Base-by-base conservation (phyloP, 2,888 invertebrate genomes). In the Xylota segnis region DNA sequence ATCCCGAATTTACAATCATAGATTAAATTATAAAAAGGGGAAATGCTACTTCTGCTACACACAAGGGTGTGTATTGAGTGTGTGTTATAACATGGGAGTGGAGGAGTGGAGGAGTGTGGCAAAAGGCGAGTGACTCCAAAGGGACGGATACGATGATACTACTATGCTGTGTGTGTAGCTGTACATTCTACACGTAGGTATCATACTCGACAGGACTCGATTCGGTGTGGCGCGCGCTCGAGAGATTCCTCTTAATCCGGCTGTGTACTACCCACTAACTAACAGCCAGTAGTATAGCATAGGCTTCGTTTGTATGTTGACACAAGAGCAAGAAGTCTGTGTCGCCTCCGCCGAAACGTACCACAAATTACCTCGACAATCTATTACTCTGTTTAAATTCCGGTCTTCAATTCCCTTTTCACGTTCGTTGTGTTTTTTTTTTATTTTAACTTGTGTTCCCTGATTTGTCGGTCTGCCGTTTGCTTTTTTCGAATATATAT, bases 21-120 rank as follows among this genome's bases (percentile, higher is more conserved):
- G 75, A 86, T 86, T 86, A 86, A 86, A 86, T 81, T 81, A 86
- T 86, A 71, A 81, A 81, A 76, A 81, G 76, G 81, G 71, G 81
- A 81, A 81, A 84, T 68, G 61, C 66, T 65, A 32, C 29, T 27
- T 27, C 29, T 16, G 32, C 43, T 37, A 65, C 16, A 61, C 68
- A 84, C 81, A 82, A 77, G 66, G 76, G 76, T 82, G 82, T 77
- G 86, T 82, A 76, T 65, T 61, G 52, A 50, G 74, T 75, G 58
- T 68, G 47, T 72, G 70, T 76, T 59, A 71, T 65, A 59, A 34
- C 47, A 72, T 82, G 71, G 84, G 86, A 82, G 86, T 82, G 86
- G 66, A 76, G 72, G 71, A 37, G 23, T 9, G n/a, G n/a, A n/a
- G n/a, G n/a, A n/a, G n/a, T n/a, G n/a, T 34, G 43, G 65, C 18